Evolutionary conservation across 2,113 vertebrate species (phyloP), one percentile per base, ranked within the genome.

Genomic region (Colistium nudipinnis): DNA sequence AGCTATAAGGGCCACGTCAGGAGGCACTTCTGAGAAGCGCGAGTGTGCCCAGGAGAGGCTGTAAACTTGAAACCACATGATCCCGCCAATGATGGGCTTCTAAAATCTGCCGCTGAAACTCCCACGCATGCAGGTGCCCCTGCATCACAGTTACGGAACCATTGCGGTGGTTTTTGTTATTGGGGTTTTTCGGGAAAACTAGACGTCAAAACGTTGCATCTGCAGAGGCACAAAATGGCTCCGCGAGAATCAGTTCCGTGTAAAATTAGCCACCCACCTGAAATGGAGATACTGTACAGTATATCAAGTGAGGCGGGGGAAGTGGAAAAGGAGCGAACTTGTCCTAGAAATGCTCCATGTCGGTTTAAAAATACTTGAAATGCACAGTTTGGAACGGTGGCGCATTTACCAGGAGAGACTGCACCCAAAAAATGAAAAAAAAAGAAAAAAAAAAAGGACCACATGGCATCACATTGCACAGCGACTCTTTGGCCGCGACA

Each of bases 301-400:
- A 61, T 44, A 54, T 69, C 74, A 80, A 75, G 55, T 52, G 66
- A 81, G 55, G 41, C 12, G 70, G 57, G 64, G 74, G 67, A 73
- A 62, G 61, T 22, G 20, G 62, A 56, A 56, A 78, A 74, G 31
- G 53, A 86, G 67, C 47, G 74, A 69, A 55, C 70, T 70, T 84
- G 77, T 85, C 79, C 88, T 81, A 82, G 82, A 90, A 88, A 86
- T 87, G 69, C 70, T 74, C 78, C 2, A 61, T 70, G 72, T 76
- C 57, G 30, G 80, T 78, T 84, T 86, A 83, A 89, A 89, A 84
- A 87, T 88, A 84, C 82, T 72, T 80, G 54, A 41, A 74, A 81
- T 73, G 30, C 66, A 68, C 65, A 62, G 71, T 66, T 82, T 57
- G 57, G 68, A 76, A 82, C 30, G 30, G n/a, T 64, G 78, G 72